Evolutionary conservation across 2,113 vertebrate genomes (phyloP), one percentile per base, ranked within the genome.

Genomic region (Odocoileus virginianus): DNA sequence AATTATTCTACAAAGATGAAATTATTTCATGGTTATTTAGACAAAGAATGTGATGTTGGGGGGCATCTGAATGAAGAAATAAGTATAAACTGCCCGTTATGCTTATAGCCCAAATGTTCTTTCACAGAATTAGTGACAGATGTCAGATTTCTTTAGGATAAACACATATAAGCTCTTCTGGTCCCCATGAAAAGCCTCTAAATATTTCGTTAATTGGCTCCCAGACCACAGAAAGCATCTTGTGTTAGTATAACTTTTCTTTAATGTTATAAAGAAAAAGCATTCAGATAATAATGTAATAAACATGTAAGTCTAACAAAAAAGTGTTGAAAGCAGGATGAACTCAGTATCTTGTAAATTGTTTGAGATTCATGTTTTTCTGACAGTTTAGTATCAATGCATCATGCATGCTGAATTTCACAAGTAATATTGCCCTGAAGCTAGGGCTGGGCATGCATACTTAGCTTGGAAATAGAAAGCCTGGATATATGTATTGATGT

Each of bases 341-440:
- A 7, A 55, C 25, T 96, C 25, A n/a, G 28, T 76, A 33, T 0
- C 0, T 11, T 0, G 0, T 12, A 57, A 76, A 40, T 23, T 98
- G 55, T 55, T 36, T 52, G 33, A 33, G 19, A 52, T 97, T 92
- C 85, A 3, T 45, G 79, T 58, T 64, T 67, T 78, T 81, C 25
- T 95, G 92, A 92, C 87, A 97, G 47, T 47, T 89, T 30, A 0
- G 0, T 1, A 0, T 28, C 0, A 0, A 25, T 76, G 58, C 3
- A 43, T 83, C 64, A 89, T 82, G 74, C 54, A 89, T 94, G 64
- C 0, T 6, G 40, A 93, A 95, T 43, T 92, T 96, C 93, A 94
- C 91, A 87, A 97, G 95, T 91, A 96, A 97, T 74, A 54, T 91
- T 91, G 15, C 16, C 55, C 40, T 88, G 33, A 98, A 92, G 47